These are phyloP conservation scores for Chironomus tepperi DNA, from an alignment of 1,140 invertebrate genomes.

Conservation along the genomic window DNA sequence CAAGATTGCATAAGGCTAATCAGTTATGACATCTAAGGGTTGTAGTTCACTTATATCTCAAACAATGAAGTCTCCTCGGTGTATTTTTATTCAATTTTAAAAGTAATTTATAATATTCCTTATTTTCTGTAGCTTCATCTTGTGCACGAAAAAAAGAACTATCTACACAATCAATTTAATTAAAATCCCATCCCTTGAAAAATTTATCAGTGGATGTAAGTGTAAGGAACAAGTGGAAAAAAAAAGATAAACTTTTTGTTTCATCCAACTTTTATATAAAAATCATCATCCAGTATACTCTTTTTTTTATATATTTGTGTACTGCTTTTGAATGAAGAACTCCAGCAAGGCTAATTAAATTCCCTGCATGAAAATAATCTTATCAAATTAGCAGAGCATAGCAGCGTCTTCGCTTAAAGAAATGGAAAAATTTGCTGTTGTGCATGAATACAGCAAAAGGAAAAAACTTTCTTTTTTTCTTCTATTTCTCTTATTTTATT, in stretches of 20 bases:
- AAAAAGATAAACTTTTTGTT: not conserved
- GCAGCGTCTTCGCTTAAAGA: not conserved
- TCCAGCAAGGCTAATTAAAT: not conserved
- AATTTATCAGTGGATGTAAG: no score
- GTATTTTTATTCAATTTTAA: no score
- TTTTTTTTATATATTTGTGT: not conserved
- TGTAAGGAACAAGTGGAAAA: not conserved
- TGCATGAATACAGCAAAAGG: not conserved
- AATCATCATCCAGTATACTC: not conserved
- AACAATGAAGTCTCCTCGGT: no score
- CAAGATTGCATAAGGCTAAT: no score
- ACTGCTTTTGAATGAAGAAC: not conserved
- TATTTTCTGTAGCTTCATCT: no score
- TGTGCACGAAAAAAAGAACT: no score
- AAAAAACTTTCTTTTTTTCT: no score
- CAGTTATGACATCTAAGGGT: no score
- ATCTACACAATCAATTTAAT: no score
- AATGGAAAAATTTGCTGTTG: not conserved
- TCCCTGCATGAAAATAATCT: slow-evolving; percentile 8
- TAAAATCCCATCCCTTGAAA: no score
- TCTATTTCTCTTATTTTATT: not conserved
- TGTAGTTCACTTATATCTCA: no score
- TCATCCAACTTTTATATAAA: slow-evolving; percentile 1
- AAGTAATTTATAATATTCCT: no score
- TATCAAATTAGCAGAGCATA: slow-evolving; percentile 13